These are phyloP conservation scores for Seira ritae DNA, from an alignment of 2,888 invertebrate species.

Conservation along the genomic window DNA sequence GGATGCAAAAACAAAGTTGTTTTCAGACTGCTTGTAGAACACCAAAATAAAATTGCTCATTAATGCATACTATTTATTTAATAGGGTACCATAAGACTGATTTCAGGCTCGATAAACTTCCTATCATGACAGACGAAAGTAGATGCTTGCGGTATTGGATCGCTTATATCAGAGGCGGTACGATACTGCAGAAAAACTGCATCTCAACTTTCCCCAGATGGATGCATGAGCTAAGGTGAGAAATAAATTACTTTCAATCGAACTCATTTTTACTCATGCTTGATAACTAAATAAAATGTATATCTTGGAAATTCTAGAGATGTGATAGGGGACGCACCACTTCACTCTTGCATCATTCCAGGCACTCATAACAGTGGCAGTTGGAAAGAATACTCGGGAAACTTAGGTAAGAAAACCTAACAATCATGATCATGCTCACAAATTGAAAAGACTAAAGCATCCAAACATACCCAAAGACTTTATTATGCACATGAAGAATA, in stretches of 20 bases:
- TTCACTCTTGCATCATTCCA: constrained; percentile 81
- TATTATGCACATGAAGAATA: too few species aligned
- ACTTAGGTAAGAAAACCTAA: constrained; percentile 69
- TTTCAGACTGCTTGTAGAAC: not conserved
- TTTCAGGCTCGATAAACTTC: constrained; percentile 72
- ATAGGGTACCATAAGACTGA: constrained; percentile 74
- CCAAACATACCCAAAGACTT: too few species aligned
- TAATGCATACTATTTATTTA: constrained; percentile 25
- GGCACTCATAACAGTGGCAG: constrained; percentile 85
- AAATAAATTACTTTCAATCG: too few species aligned
- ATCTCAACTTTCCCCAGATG: constrained; percentile 89
- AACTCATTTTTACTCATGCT: not conserved
- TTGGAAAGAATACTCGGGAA: constrained; percentile 78
- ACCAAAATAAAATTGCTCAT: not conserved
- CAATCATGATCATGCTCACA: not conserved
- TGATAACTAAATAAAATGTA: not conserved
- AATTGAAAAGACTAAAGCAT: not conserved
- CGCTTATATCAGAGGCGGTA: constrained; percentile 70
- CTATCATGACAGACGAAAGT: constrained; percentile 65
- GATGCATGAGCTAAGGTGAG: constrained; percentile 83
- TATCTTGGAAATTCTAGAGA: constrained; percentile 70
- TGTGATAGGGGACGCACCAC: constrained; percentile 79
- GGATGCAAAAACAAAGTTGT: not conserved
- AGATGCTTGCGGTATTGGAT: constrained; percentile 75
- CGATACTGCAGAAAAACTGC: constrained; percentile 79